Conservation (phyloP, 1,140 invertebrate species). For the Hydropsyche tenuis region DNA sequence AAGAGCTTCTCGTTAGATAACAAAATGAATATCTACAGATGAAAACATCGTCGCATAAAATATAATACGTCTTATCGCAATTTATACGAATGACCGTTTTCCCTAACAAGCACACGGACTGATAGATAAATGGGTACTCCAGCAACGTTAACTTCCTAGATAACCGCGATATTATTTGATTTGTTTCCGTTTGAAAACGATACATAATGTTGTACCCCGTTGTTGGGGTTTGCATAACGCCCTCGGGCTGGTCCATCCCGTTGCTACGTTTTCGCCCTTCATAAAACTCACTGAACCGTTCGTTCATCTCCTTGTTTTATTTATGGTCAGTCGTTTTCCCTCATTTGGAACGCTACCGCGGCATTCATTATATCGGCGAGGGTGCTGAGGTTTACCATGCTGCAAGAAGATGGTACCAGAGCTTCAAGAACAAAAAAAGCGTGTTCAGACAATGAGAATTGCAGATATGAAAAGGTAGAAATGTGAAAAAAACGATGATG, state of each 20-base stretch:
- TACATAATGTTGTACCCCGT: slow-evolving; percentile 26
- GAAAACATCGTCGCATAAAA: too few relatives aligned
- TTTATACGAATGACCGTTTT: too few relatives aligned
- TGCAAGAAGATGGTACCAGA: neutral
- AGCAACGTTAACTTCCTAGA: too few relatives aligned
- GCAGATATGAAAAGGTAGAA: too few relatives aligned
- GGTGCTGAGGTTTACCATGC: neutral
- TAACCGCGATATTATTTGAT: slow-evolving; percentile 5
- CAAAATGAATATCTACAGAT: too few relatives aligned
- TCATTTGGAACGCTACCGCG: slow-evolving; percentile 35
- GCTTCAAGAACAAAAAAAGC: neutral
- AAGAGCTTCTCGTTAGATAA: too few relatives aligned
- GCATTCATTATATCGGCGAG: slow-evolving; percentile 34
- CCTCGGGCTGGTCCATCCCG: slow-evolving; percentile 19
- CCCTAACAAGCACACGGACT: too few relatives aligned
- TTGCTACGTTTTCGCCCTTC: slow-evolving; percentile 33
- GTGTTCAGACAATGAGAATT: too few relatives aligned
- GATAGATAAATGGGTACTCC: too few relatives aligned
- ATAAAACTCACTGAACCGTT: slow-evolving; percentile 46
- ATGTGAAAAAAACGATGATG: too few relatives aligned
- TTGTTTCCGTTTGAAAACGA: slow-evolving; percentile 25
- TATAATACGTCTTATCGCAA: too few relatives aligned
- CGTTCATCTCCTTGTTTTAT: slow-evolving; percentile 45
- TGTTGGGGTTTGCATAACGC: slow-evolving; percentile 32
- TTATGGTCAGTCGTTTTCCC: slow-evolving; percentile 47